Evolutionary conservation across 2,113 vertebrate species (phyloP).

Genomic region (Microtus pennsylvanicus): DNA sequence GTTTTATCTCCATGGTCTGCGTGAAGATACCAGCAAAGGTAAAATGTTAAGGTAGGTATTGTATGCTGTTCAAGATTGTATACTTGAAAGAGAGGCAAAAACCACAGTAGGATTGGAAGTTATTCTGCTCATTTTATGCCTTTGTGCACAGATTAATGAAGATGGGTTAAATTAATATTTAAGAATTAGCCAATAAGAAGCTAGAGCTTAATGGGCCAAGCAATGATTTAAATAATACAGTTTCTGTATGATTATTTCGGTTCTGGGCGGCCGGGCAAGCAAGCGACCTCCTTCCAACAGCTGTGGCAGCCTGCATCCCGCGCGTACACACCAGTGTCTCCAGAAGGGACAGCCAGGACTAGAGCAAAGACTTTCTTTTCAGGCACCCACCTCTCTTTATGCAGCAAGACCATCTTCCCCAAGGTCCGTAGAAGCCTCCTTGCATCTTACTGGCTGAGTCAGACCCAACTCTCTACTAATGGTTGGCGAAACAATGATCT

Average conservation of each 20-base stretch:
- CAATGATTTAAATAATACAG: no score
- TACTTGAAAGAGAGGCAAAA: background rate
- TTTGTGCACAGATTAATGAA: background rate
- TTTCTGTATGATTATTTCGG: no score
- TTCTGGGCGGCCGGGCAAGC: no score
- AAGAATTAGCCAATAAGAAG: no score
- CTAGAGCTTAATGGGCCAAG: no score
- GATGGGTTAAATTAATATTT: no score
- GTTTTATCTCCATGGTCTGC: background rate
- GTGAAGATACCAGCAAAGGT: no score
- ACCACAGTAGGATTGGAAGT: fast-evolving
- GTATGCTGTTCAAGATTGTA: background rate
- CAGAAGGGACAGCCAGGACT: background rate
- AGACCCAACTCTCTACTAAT: background rate
- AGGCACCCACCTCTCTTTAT: background rate
- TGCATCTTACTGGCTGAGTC: background rate
- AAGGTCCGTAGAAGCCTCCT: background rate
- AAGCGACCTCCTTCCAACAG: no score
- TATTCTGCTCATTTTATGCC: background rate
- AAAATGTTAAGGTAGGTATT: background rate
- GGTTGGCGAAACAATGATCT: background rate
- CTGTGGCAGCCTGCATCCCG: background rate
- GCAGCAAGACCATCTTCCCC: background rate
- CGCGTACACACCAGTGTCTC: background rate
- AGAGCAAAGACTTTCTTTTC: background rate